These are phyloP conservation scores for Adoxophyes honmai DNA, from an alignment of 1,140 invertebrate genomes.

Conservation along the genomic window DNA sequence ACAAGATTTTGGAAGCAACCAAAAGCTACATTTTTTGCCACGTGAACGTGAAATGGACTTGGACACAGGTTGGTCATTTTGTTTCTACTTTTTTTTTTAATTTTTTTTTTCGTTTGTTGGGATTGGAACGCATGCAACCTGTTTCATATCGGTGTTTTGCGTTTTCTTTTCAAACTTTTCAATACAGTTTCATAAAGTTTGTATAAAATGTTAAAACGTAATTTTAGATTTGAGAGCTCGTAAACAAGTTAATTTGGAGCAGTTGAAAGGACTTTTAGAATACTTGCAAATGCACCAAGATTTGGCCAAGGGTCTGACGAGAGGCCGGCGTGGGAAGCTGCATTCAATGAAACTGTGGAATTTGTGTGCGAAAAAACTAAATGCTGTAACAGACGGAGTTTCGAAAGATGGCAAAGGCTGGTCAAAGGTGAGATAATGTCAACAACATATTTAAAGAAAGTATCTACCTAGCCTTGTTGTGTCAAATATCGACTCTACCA, in stretches of 20 bases:
- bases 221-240: constrained; percentile 26
- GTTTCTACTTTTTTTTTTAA: too few species aligned
- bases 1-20: too few species aligned
- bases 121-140: constrained; percentile 5
- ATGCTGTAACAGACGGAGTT: constrained; percentile 33
- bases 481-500: too few species aligned
- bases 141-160: too few species aligned
- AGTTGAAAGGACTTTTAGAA: constrained; percentile 34
- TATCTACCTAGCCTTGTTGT: constrained; percentile 2
- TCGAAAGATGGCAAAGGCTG: constrained; percentile 42
- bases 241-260: constrained; percentile 33
- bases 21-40: too few species aligned
- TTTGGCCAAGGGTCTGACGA: constrained; percentile 29
- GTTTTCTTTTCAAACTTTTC: too few species aligned
- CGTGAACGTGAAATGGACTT: too few species aligned
- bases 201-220: too few species aligned
- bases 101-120: constrained; percentile 19
- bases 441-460: background rate
- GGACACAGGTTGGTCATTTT: constrained; percentile 30
- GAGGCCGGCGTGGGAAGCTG: constrained; percentile 30
- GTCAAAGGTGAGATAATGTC: constrained; percentile 37
- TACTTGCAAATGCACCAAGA: constrained; percentile 37
- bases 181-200: too few species aligned
- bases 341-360: constrained; percentile 39
- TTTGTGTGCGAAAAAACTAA: constrained; percentile 37